Evolutionary conservation across 2,888 invertebrate genomes (phyloP).

Genomic region (Tigriopus californicus): DNA sequence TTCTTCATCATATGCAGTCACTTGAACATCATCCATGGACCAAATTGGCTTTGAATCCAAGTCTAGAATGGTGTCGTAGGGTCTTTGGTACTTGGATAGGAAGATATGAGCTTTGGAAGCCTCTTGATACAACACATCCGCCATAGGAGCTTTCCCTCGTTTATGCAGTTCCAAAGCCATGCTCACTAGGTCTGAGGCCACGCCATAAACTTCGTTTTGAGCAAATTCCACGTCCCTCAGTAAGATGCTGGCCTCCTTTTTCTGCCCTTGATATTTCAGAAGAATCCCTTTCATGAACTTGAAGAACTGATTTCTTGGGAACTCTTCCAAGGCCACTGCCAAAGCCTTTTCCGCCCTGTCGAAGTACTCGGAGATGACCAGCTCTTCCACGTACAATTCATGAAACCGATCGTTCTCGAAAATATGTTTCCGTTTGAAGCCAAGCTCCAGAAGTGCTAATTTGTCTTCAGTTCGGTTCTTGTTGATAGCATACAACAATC

Average conservation of each 20-base stretch:
- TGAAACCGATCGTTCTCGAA: not conserved
- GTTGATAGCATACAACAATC: not conserved
- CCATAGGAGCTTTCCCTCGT: not conserved
- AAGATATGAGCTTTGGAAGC: slow-evolving; percentile 4
- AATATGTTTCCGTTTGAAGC: not conserved
- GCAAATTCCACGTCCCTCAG: slow-evolving; percentile 1
- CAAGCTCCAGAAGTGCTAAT: not conserved
- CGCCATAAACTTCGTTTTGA: not conserved
- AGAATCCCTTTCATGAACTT: not conserved
- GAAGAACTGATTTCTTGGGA: not conserved
- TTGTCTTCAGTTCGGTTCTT: not conserved
- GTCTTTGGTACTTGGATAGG: not conserved
- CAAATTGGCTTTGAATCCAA: slow-evolving; percentile 2
- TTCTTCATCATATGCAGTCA: slow-evolving; percentile 11
- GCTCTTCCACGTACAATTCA: not conserved
- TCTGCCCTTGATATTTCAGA: not conserved
- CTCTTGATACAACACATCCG: not conserved
- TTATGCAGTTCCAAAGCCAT: not conserved
- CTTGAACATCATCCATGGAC: not conserved
- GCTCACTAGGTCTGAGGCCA: not conserved
- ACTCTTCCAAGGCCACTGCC: not conserved
- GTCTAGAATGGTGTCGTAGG: not conserved
- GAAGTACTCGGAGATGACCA: not conserved
- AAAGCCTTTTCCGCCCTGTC: slow-evolving; percentile 4
- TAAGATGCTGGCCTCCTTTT: slow-evolving; percentile 5